phyloP scores from a whole-genome alignment of 2,113 vertebrate species.

The Herpetotheres cachinnans region DNA sequence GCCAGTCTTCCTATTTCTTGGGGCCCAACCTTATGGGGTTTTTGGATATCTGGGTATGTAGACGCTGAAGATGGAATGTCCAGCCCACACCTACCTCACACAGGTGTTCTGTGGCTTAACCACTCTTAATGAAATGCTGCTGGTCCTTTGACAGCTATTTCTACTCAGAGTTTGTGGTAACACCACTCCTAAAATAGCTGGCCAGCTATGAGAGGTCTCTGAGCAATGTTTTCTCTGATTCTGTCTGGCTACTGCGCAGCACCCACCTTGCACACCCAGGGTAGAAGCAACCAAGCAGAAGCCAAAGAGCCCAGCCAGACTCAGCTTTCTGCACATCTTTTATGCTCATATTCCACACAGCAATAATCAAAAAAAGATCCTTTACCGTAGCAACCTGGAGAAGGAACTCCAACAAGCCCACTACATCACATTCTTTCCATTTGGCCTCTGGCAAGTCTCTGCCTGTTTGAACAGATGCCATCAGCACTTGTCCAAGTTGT shows the following conservation, averaged over 20 bases:
- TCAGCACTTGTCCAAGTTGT: background rate
- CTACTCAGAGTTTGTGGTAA: background rate
- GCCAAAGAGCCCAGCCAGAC: background rate
- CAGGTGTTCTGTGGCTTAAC: background rate
- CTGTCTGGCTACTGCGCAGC: background rate
- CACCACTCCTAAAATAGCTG: background rate
- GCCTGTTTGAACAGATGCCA: background rate
- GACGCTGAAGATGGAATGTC: background rate
- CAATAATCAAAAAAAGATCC: background rate
- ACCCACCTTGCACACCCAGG: background rate
- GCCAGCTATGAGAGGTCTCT: background rate
- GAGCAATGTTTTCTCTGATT: background rate
- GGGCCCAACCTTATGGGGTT: background rate
- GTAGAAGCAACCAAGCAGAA: background rate
- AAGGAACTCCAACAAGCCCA: background rate
- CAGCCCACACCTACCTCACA: background rate
- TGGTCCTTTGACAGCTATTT: background rate
- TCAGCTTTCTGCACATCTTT: background rate
- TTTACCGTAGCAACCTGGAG: background rate
- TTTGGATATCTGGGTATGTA: background rate
- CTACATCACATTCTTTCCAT: background rate
- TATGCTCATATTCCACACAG: background rate
- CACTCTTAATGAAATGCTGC: background rate
- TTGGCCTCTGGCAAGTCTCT: background rate
- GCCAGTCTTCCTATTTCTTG: background rate